Percentiles rank a stretch among this genome's conserved stretches.
These are phyloP conservation scores for Brachionus koreanus DNA, from an alignment of 1,140 invertebrate genomes.

Conservation along the genomic window DNA sequence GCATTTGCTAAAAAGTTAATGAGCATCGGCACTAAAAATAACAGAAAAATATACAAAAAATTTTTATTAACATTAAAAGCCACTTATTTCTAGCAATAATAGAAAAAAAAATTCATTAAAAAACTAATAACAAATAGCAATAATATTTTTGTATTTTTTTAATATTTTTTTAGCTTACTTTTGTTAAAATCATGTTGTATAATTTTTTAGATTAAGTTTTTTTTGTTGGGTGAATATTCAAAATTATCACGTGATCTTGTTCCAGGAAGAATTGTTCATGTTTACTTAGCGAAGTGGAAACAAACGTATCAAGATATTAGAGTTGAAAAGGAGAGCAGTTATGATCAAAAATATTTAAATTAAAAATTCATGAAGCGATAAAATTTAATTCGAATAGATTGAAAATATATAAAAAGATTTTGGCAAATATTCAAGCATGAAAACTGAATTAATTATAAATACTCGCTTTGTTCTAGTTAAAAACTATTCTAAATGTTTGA, in stretches of 20 bases:
- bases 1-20: neutral
- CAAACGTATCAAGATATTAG: neutral
- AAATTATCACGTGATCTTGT: neutral
- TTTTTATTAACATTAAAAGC: neutral
- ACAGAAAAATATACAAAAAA: neutral
- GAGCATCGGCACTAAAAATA: neutral
- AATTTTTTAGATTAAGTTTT: neutral
- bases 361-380: slow-evolving; percentile 13
- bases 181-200: too few relatives aligned
- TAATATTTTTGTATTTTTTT: neutral
- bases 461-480: neutral
- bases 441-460: slow-evolving; percentile 16
- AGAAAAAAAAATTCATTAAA: neutral
- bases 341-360: slow-evolving; percentile 28
- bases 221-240: neutral
- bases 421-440: slow-evolving; percentile 1
- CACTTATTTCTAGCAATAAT: neutral
- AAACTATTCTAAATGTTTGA: neutral
- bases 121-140: neutral
- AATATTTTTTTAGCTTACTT: neutral
- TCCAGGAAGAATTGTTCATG: neutral
- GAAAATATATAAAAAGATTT: neutral
- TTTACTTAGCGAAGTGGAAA: neutral
- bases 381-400: neutral
- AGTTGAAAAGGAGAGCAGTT: neutral